These are phyloP conservation scores for Zaprionus camerounensis DNA, from an alignment of 1,140 invertebrate species.

Conservation along the genomic window DNA sequence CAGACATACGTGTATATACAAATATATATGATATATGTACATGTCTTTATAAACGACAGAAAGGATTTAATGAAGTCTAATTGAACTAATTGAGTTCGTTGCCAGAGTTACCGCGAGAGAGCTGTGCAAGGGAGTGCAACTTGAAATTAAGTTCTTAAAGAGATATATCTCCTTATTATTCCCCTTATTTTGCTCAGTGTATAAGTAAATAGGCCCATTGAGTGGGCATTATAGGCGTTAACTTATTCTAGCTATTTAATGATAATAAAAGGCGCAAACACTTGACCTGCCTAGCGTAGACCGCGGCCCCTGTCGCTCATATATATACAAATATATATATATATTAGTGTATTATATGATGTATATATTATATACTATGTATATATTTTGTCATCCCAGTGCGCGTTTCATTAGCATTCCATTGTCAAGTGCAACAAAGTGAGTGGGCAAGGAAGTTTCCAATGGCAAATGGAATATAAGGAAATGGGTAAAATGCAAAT, in stretches of 20 bases:
- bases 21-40: neutral
- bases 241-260: constrained; percentile 30
- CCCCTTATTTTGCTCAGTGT: neutral
- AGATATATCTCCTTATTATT: neutral
- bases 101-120: neutral
- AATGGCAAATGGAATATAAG: constrained; percentile 31
- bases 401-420: constrained; percentile 55
- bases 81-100: constrained; percentile 10
- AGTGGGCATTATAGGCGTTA: constrained; percentile 17
- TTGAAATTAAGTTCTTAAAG: neutral
- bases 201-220: neutral
- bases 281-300: neutral
- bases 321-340: neutral
- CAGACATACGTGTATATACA: neutral
- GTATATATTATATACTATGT: neutral
- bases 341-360: neutral
- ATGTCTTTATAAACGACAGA: neutral
- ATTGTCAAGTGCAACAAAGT: constrained; percentile 34
- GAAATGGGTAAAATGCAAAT: constrained; percentile 51
- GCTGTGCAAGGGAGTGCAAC: neutral
- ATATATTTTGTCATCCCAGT: constrained; percentile 1
- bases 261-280: constrained; percentile 54
- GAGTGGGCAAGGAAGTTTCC: constrained; percentile 32
- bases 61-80: constrained; percentile 16
- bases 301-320: neutral